Evolutionary conservation across 2,797 vertebrate species (phyloP).

Genomic region (Melanotaenia maccullochi): DNA sequence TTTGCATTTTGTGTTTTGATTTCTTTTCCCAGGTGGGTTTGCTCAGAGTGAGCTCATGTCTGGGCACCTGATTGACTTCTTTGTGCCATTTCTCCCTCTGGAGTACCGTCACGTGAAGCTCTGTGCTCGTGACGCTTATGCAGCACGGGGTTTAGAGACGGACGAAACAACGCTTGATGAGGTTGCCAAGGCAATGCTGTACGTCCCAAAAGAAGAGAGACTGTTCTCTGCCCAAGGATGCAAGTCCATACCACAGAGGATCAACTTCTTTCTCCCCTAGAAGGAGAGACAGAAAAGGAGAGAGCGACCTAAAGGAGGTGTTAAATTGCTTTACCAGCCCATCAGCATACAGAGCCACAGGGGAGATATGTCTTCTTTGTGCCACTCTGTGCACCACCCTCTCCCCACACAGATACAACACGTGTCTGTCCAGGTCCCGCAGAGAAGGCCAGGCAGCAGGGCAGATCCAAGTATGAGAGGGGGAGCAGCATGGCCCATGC

Average conservation of each 20-base stretch:
- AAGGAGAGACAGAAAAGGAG: constrained; percentile 11
- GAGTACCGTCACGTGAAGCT: constrained; percentile 91
- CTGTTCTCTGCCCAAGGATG: constrained; percentile 96
- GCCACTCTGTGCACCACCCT: constrained; percentile 27
- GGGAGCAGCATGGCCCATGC: constrained; percentile 22
- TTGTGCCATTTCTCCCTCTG: constrained; percentile 94
- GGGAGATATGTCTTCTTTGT: constrained; percentile 38
- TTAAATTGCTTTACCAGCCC: constrained; percentile 50
- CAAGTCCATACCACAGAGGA: constrained; percentile 94
- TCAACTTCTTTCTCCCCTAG: constrained; percentile 92
- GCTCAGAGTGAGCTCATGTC: constrained; percentile 87
- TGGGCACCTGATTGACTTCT: constrained; percentile 89
- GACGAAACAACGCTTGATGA: constrained; percentile 86
- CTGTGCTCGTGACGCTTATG: constrained; percentile 89
- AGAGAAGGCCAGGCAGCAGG: constrained; percentile 37
- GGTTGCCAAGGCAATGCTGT: constrained; percentile 90
- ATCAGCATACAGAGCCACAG: constrained; percentile 55
- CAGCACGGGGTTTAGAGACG: constrained; percentile 83
- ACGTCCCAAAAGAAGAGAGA: constrained; percentile 91
- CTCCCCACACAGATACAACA: constrained; percentile 41
- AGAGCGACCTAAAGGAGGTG: constrained; percentile 44
- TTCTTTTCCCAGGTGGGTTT: constrained; percentile 77
- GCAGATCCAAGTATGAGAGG: constrained; percentile 37
- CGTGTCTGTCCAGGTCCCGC: constrained; percentile 58
- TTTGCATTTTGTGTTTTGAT: neutral